Evolutionary conservation across 1,140 invertebrate species (phyloP), one percentile per base, ranked within the genome.

Genomic region (Cydia strobilella): DNA sequence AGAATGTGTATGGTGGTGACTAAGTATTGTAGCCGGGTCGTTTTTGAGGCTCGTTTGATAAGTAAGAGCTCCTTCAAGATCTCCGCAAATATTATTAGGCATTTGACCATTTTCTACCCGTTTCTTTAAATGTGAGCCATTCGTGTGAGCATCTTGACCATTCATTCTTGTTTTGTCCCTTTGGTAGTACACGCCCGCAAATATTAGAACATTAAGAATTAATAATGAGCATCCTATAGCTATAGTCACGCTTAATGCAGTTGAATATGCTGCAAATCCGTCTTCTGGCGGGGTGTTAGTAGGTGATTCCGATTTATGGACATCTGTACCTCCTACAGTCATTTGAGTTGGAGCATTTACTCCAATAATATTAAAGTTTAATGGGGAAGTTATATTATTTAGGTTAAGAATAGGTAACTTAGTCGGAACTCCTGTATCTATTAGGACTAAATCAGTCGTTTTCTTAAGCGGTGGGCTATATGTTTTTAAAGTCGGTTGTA

Each of bases 161-260:
- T 95, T 95, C 82, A 96, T 94, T 77, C 96, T 94, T 18, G 96
- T 95, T 86, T 98, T 97, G 84, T 98, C 97, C 13, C 97, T 94
- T 85, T 98, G 97, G 88, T 98, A 98, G 83, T 98, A 99, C 0
- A 99, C 97, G 2, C 97, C 98, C 42, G 97, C 97, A 85, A 99
- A 98, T 80, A 99, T 97, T 12, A 99, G 93, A 0, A 98, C 96
- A 86, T 99, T 99, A 7, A 99, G 92, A 77, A 98, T 96, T 15
- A 99, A 94, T 25, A 99, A 90, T 3, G 96, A 97, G 81, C 97
- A 98, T 2, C 98, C 98, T 74, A 99, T 98, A n/a, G 97, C 97
- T 79, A 99, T 97, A 2, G 97, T 98, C 0, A 99, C 96, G 85
- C 96, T 97, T 7, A 98, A 89, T 0, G 97, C 97, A 0, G 97